phyloP scores from a whole-genome alignment of 23 tunicate species.

The Oikopleura albicans region DNA sequence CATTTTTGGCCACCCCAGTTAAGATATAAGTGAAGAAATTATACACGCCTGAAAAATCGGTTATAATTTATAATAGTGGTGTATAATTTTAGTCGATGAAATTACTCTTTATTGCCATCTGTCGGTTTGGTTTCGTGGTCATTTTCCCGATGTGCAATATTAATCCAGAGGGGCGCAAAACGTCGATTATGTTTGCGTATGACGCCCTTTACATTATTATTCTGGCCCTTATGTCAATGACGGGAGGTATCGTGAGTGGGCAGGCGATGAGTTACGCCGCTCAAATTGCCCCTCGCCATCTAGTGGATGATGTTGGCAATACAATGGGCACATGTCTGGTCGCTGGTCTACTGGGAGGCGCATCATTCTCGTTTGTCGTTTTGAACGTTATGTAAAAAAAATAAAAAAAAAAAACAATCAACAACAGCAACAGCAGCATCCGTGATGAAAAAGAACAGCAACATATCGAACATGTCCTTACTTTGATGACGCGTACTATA shows the following conservation, averaged over 20 bases:
- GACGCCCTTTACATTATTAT: background rate
- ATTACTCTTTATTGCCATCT: background rate
- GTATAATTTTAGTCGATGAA: background rate
- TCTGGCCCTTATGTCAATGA: background rate
- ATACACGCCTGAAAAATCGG: too few relatives aligned
- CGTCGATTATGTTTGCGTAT: background rate
- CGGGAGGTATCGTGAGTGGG: background rate
- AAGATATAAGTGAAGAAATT: too few relatives aligned
- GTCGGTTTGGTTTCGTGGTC: background rate
- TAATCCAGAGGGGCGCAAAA: background rate
- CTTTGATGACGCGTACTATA: too few relatives aligned
- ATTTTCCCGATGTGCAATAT: background rate
- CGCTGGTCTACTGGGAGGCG: slow-evolving; percentile 4
- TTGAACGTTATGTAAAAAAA: background rate
- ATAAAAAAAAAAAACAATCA: too few relatives aligned
- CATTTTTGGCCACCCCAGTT: too few relatives aligned
- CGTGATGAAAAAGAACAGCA: too few relatives aligned
- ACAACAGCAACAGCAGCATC: too few relatives aligned
- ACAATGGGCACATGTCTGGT: slow-evolving; percentile 11
- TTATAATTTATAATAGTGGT: too few relatives aligned
- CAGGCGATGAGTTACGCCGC: slow-evolving; percentile 2
- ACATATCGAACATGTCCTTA: too few relatives aligned
- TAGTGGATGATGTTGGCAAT: slow-evolving; percentile 2
- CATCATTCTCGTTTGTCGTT: background rate
- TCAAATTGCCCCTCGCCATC: background rate